phyloP scores from a whole-genome alignment of 2,888 invertebrate genomes.

The Acanthosoma haemorrhoidale region DNA sequence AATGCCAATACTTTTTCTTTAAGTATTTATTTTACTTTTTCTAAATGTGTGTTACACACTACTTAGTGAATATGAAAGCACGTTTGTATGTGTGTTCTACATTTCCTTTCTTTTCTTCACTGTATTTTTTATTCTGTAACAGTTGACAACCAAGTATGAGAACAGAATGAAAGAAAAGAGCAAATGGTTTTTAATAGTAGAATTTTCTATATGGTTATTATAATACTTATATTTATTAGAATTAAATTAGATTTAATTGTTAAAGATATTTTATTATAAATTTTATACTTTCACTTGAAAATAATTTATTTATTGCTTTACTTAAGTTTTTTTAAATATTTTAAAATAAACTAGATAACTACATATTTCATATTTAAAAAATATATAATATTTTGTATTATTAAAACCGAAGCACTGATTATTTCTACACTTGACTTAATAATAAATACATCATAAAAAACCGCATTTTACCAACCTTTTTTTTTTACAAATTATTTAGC shows the following conservation, averaged over 20 bases:
- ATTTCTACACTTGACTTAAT: too few relatives aligned
- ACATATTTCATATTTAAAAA: too few relatives aligned
- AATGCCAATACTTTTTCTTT: slow-evolving; percentile 18
- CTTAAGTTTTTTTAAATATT: too few relatives aligned
- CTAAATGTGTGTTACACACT: slow-evolving; percentile 20
- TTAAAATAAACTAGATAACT: too few relatives aligned
- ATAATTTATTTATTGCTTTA: background rate
- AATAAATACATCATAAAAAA: too few relatives aligned
- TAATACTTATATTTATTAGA: background rate
- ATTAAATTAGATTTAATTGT: background rate
- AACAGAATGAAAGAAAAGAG: background rate
- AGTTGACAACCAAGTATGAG: background rate
- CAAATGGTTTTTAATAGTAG: background rate
- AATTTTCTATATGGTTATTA: background rate
- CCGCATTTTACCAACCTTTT: too few relatives aligned
- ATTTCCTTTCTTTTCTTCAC: slow-evolving; percentile 9
- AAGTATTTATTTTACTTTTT: slow-evolving; percentile 13
- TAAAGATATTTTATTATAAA: background rate
- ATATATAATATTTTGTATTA: too few relatives aligned
- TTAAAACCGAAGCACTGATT: too few relatives aligned
- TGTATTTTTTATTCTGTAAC: background rate
- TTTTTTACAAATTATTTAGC: too few relatives aligned
- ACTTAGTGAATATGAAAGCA: slow-evolving; percentile 27
- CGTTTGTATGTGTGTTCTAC: slow-evolving; percentile 26
- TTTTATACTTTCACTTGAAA: slow-evolving; percentile 5